phyloP scores from a whole-genome alignment of 53 echinoderm and acorn worm species.

The Zoroaster sp. region DNA sequence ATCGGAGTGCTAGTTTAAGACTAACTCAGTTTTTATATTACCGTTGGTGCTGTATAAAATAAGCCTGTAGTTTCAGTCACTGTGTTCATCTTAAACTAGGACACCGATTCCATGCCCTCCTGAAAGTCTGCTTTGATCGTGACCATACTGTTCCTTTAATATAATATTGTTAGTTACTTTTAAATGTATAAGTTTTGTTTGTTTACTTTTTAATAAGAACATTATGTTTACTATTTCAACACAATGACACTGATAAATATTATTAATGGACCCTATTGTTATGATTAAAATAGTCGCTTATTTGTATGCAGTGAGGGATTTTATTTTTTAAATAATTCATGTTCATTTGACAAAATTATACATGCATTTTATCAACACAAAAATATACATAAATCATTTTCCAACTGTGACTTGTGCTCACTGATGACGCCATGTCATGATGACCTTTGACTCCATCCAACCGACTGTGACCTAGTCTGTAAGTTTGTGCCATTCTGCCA shows the following conservation, averaged over 20 bases:
- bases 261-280: background rate
- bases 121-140: no score
- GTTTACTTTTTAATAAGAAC: background rate
- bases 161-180: background rate
- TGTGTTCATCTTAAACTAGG: no score
- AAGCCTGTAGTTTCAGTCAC: no score
- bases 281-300: background rate
- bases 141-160: no score
- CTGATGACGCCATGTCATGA: background rate
- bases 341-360: background rate
- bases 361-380: conserved; percentile 37
- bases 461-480: conserved; percentile 63
- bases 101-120: no score
- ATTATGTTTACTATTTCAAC: background rate
- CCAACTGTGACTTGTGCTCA: background rate
- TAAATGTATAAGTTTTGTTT: background rate
- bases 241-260: background rate
- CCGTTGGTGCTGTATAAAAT: no score
- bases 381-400: conserved; percentile 49
- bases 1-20: no score
- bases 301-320: background rate
- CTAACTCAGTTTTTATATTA: background rate
- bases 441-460: conserved; percentile 1
- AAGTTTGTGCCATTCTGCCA: conserved; percentile 98
- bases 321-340: background rate